These are phyloP conservation scores for Drosophila arizonae DNA, from an alignment of 1,140 invertebrate species.

Conservation along the genomic window DNA sequence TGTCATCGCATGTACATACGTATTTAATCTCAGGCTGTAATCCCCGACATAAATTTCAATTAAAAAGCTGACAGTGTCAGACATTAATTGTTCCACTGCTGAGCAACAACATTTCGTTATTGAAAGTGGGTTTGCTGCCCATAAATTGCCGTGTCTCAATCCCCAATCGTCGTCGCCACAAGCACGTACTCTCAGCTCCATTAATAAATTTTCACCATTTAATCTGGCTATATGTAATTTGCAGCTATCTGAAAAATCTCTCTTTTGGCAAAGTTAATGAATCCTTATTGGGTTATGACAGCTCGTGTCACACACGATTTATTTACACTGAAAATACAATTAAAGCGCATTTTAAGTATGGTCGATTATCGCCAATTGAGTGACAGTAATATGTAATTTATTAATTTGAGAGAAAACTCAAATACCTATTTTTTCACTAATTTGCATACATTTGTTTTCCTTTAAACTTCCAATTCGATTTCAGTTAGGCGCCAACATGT, in stretches of 20 bases:
- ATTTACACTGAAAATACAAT: conserved; percentile 2
- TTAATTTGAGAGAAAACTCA: neutral
- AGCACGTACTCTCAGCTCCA: conserved; percentile 13
- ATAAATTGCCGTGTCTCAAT: conserved; percentile 10
- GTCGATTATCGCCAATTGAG: neutral
- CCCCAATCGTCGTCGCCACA: neutral
- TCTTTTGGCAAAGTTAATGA: conserved; percentile 11
- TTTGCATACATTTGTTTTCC: no score
- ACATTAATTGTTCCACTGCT: conserved; percentile 10
- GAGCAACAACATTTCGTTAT: conserved; percentile 6
- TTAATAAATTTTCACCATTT: conserved; percentile 12
- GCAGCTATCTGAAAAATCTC: conserved; percentile 9
- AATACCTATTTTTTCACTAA: no score
- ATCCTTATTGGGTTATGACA: conserved; percentile 14
- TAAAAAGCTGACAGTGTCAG: conserved; percentile 20
- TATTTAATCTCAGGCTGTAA: conserved; percentile 5
- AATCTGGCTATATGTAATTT: neutral
- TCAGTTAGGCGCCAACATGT: neutral
- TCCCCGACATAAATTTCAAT: conserved; percentile 23
- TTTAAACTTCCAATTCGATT: neutral
- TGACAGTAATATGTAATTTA: neutral
- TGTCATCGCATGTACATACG: neutral
- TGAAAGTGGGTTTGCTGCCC: conserved; percentile 10
- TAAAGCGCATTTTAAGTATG: conserved; percentile 9
- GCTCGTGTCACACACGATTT: conserved; percentile 10